A percentile compares a stretch with the other conserved stretches of the same genome.
These are phyloP conservation scores for Panopea generosa DNA, from an alignment of 2,888 invertebrate species.

Conservation along the genomic window DNA sequence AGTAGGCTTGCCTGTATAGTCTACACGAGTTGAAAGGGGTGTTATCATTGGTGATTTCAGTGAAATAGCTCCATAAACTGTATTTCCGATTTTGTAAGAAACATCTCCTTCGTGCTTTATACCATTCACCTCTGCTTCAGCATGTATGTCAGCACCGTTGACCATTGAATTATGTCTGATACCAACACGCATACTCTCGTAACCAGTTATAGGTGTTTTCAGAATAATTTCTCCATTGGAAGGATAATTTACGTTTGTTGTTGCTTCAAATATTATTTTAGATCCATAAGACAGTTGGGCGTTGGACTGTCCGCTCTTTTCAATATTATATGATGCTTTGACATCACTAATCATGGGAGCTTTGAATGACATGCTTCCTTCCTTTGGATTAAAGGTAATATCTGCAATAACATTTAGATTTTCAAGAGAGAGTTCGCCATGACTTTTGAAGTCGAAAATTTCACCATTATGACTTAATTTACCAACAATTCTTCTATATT, in stretches of 20 bases:
- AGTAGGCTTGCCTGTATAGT: too few relatives aligned
- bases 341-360: background rate
- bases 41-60: background rate
- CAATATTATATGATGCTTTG: background rate
- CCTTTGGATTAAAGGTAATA: background rate
- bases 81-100: background rate
- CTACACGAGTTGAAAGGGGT: slow-evolving; percentile 2
- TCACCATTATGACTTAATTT: too few relatives aligned
- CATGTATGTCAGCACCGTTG: slow-evolving; percentile 15
- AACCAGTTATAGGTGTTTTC: slow-evolving; percentile 25
- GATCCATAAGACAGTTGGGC: background rate
- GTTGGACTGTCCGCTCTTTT: background rate
- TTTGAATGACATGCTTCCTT: background rate
- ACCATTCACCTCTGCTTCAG: background rate
- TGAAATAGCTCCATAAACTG: background rate
- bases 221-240: background rate
- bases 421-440: slow-evolving; percentile 1
- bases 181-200: slow-evolving; percentile 18
- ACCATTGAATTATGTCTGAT: background rate
- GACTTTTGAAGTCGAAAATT: too few relatives aligned
- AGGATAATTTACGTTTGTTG: background rate
- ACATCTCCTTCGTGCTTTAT: slow-evolving; percentile 3
- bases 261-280: background rate
- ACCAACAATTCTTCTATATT: background rate
- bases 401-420: background rate